Conservation (phyloP, 2,888 invertebrate genomes). For the Vannuccia rotundouncinata region DNA sequence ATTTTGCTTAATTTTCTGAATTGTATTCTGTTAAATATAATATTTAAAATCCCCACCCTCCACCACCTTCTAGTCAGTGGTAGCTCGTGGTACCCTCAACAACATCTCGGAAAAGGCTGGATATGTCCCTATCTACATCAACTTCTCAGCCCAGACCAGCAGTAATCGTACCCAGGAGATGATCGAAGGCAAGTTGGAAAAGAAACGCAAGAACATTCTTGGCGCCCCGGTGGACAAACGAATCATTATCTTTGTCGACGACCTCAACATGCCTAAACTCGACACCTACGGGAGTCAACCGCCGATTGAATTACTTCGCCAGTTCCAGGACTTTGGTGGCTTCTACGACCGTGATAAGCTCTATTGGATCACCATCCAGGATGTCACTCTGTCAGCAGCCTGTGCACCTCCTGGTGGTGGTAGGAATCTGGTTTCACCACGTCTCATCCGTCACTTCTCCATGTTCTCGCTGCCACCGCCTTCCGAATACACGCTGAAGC, state of each 20-base stretch:
- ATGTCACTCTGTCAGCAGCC: conserved; percentile 63
- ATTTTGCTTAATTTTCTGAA: no score
- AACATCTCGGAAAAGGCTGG: conserved; percentile 62
- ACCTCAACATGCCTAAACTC: conserved; percentile 76
- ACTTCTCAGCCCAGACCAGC: conserved; percentile 84
- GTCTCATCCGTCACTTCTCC: conserved; percentile 55
- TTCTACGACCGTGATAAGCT: conserved; percentile 79
- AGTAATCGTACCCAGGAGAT: conserved; percentile 74
- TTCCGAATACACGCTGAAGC: conserved; percentile 55
- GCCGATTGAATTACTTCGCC: conserved; percentile 62
- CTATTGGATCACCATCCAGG: conserved; percentile 77
- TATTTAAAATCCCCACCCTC: not conserved
- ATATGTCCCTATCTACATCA: conserved; percentile 71
- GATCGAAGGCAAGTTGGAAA: conserved; percentile 75
- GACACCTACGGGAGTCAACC: conserved; percentile 58
- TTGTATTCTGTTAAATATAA: no score
- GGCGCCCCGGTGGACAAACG: conserved; percentile 60
- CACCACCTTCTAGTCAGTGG: conserved; percentile 62
- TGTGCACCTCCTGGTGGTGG: conserved; percentile 58
- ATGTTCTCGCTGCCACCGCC: conserved; percentile 56
- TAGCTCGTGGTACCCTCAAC: conserved; percentile 69
- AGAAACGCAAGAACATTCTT: conserved; percentile 69
- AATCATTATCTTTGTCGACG: conserved; percentile 77
- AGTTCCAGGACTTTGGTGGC: conserved; percentile 71
- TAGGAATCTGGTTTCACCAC: conserved; percentile 54